Evolutionary conservation across 2,888 invertebrate genomes (phyloP), one percentile per base, ranked within the genome.

Genomic region (Ectropis crepuscularia): DNA sequence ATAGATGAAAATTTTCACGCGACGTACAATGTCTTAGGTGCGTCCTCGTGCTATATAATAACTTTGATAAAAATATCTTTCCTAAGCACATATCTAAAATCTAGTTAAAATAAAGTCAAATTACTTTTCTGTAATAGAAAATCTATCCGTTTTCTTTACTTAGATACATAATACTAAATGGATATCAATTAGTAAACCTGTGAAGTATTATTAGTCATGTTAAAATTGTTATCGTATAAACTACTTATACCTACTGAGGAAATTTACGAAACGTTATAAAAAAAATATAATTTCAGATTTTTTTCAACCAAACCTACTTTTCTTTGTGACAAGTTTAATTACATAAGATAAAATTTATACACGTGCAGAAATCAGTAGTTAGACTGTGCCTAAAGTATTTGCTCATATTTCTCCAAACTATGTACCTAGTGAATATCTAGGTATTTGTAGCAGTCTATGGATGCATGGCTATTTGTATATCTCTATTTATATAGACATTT

Each of bases 1-100:
- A 46, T 59, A 53, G 16, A 10, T 54, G 7, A 16, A 37, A 53
- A 66, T 55, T 65, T 70, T 54, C 16, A 28, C 16, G 69, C 72
- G 67, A 59, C 64, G 59, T 65, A 28, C 16, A 28, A 28, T 28
- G 16, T 62, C 48, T 61, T 46, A 47, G 12, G 41, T 51, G 37
- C 7, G 47, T 47, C 39, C 50, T 39, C 41, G 43, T 61, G 63
- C 64, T 62, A 60, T 61, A 59, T 65, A 68, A 55, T 65, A 69
- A 60, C 60, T 72, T 69, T 73, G 74, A 79, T 76, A 76, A 79
- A 78, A 74, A 77, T 85, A 86, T 85, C 81, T 83, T 84, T 86
- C 80, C 80, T 85, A 85, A 82, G 80, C 83, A 89, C 89, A 90
- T 90, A 89, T 89, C 89, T 87, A 83, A 86, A 28, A 85, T 81